Conservation (phyloP, 2,888 invertebrate genomes). For the Sicus ferrugineus region DNA sequence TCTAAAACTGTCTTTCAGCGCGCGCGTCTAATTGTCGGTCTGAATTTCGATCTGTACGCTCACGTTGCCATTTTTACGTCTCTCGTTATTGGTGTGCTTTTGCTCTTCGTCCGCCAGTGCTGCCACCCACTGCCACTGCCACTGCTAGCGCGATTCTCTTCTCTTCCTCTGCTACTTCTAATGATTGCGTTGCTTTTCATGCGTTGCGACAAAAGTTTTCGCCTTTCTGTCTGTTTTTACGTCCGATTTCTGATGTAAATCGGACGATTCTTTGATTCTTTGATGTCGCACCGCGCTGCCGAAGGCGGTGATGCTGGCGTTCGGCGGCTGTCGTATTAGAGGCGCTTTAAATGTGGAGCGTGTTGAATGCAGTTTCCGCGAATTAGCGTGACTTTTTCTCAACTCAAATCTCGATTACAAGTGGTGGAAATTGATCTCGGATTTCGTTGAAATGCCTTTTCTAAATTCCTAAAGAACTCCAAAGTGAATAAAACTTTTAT, state of each 20-base stretch:
- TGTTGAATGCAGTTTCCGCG: background rate
- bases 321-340: constrained; percentile 8
- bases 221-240: constrained; percentile 4
- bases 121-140: background rate
- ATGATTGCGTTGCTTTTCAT: background rate
- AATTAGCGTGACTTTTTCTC: background rate
- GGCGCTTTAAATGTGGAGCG: background rate
- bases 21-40: background rate
- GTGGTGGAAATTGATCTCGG: too few species aligned
- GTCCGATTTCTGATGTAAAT: constrained; percentile 14
- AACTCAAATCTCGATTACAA: too few species aligned
- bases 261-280: constrained; percentile 10
- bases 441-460: too few species aligned
- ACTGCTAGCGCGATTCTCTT: constrained; percentile 3
- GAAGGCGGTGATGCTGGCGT: background rate
- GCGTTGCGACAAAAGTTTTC: constrained; percentile 13
- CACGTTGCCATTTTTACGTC: background rate
- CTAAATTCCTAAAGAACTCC: too few species aligned
- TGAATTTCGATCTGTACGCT: too few species aligned
- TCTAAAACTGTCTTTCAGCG: background rate
- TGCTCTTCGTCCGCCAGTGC: background rate
- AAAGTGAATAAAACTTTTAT: background rate
- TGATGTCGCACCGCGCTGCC: constrained; percentile 6
- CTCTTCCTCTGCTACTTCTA: background rate
- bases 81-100: background rate